Percentiles rank a stretch among this genome's conserved stretches.
These are phyloP conservation scores for Ladona fulva DNA, from an alignment of 1,140 invertebrate species.

Conservation along the genomic window DNA sequence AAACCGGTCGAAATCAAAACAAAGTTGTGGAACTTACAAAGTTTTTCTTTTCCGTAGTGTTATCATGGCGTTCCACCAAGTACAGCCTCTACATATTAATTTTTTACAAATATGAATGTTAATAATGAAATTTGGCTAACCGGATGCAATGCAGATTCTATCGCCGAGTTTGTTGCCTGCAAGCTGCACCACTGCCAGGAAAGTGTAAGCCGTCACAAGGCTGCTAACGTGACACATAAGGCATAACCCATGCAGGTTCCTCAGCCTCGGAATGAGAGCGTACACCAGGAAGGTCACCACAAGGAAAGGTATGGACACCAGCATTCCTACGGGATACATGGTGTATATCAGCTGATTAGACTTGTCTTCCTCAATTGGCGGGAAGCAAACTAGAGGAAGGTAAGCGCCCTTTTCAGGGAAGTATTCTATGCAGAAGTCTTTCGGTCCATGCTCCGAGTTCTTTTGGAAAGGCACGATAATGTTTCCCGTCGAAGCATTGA, in stretches of 20 bases:
- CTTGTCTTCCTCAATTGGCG: not conserved
- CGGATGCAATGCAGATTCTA: conserved; percentile 33
- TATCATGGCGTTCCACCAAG: too few species aligned
- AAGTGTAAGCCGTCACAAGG: conserved; percentile 50
- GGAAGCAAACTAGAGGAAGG: not conserved
- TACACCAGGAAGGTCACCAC: conserved; percentile 61
- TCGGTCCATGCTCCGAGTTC: not conserved
- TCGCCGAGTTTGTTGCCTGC: conserved; percentile 31
- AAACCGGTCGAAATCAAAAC: too few species aligned
- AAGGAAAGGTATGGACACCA: conserved; percentile 61
- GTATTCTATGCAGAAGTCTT: not conserved
- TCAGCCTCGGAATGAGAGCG: conserved; percentile 53
- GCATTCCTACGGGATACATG: conserved; percentile 41
- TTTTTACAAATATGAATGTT: too few species aligned
- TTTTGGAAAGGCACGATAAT: not conserved
- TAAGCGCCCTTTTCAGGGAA: not conserved
- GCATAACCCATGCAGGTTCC: conserved; percentile 62
- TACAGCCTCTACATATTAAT: too few species aligned
- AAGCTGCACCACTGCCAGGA: conserved; percentile 45
- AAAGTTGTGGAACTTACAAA: too few species aligned
- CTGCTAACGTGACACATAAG: conserved; percentile 60
- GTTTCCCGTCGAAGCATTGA: not conserved
- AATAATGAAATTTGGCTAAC: conserved; percentile 12
- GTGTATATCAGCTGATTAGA: conserved; percentile 13
- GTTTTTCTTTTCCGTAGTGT: too few species aligned